A percentile compares a stretch with the other conserved stretches of the same genome.
phyloP scores from a whole-genome alignment of 2,113 vertebrate genomes.

The Colinus virginianus region DNA sequence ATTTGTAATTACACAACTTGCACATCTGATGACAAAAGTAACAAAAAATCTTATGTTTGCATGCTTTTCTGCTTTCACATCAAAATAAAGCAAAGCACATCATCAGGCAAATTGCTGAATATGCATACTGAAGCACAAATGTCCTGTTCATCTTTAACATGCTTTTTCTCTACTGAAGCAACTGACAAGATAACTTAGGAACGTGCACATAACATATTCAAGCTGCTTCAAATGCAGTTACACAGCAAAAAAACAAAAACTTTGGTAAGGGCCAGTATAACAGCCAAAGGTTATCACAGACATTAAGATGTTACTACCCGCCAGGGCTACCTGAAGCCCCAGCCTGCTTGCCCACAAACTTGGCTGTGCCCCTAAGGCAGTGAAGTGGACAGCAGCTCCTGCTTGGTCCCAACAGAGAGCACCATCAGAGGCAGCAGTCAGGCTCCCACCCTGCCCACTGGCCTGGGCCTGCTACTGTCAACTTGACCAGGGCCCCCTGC shows the following conservation, averaged over 20 bases:
- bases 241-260: not conserved
- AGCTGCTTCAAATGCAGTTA: not conserved
- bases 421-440: not conserved
- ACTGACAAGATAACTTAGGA: not conserved
- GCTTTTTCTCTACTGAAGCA: not conserved
- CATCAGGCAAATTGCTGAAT: not conserved
- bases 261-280: not conserved
- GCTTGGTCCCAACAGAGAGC: not conserved
- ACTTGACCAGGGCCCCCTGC: not conserved
- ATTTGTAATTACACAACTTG: not conserved
- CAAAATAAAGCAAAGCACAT: not conserved
- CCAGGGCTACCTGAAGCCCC: not conserved
- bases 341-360: not conserved
- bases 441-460: not conserved
- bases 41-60: not conserved
- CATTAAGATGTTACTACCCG: not conserved
- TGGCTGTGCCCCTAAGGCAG: not conserved
- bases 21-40: not conserved
- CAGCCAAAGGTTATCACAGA: not conserved
- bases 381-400: accelerated
- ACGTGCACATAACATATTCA: not conserved
- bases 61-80: not conserved
- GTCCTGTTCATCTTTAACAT: not conserved
- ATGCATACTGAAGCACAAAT: not conserved
- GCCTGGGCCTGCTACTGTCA: not conserved